These are phyloP conservation scores for Marmota flaviventris DNA, from an alignment of 2,113 vertebrate genomes.

Conservation along the genomic window DNA sequence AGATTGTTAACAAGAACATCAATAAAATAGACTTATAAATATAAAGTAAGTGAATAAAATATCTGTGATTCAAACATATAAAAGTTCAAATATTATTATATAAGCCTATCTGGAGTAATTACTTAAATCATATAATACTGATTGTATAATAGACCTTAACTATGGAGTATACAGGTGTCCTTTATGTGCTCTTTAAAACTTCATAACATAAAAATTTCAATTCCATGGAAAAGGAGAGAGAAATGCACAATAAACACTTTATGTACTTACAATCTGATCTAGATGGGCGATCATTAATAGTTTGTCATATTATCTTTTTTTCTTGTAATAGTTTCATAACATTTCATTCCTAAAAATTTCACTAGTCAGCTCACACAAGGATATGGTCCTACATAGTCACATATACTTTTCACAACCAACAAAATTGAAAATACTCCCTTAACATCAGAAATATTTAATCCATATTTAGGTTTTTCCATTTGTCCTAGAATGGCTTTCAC, in stretches of 20 bases:
- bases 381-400: not conserved
- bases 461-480: not conserved
- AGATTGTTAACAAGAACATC: conserved; percentile 20
- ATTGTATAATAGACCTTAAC: not conserved
- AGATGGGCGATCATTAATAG: not conserved
- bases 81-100: not conserved
- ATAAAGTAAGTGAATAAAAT: conserved; percentile 5
- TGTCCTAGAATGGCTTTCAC: not conserved
- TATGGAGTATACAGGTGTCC: not conserved
- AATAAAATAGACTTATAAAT: conserved; percentile 10
- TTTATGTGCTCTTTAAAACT: not conserved
- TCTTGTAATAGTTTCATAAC: not conserved
- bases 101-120: not conserved
- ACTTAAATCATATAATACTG: not conserved
- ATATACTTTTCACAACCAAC: not conserved
- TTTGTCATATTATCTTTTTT: not conserved
- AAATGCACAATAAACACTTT: not conserved
- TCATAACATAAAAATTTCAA: not conserved
- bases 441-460: not conserved
- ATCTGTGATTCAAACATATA: not conserved
- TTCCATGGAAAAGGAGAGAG: not conserved
- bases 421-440: not conserved
- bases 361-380: not conserved
- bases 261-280: not conserved
- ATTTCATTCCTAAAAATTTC: not conserved